Base-by-base conservation (phyloP, 2,797 vertebrate species). In the Hemibagrus guttatus region DNA sequence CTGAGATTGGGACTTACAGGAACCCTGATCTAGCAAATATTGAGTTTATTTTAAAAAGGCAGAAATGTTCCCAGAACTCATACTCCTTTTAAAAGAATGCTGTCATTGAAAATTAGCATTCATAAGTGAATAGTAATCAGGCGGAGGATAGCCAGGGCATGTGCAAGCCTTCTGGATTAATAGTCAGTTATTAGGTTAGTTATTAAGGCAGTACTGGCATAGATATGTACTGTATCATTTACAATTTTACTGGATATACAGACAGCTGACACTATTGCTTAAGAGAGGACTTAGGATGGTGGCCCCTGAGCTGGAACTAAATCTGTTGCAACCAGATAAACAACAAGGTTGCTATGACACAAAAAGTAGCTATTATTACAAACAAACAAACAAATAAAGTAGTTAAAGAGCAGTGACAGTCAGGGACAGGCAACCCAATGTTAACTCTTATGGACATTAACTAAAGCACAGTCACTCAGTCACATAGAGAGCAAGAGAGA, bases 1-100 rank as follows among this genome's bases (percentile, higher is more conserved):
- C 80, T 81, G 87, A 85, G 76, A 90, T 87, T 58, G 90, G 81
- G 88, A 88, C 88, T 83, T 58, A 89, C 89, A 93, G 89, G 89
- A 88, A 72, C 68, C 49, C 52, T 87, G 35, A 78, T 87, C 90
- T 88, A 81, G 74, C 85, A 89, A 89, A 86, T 90, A 84, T 64
- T 85, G 84, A 86, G 69, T 89, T 91, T 72, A 85, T 88, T 85
- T 89, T 87, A 42, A 61, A 86, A 90, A 85, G 81, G 84, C 72
- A 85, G 56, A 88, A 87, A 88, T 88, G 86, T 85, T 87, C 86
- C n/a, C 9, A 7, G 78, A 84, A 84, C 35, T 85, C 79, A 83
- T 83, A 83, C 28, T 56, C 64, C 39, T 82, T 39, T 72, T 88
- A 74, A 88, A 90, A 86, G 78, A 8, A 80, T 72, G 72, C 78